Conservation (phyloP, 2,888 invertebrate species). For the Oxytorus armatus region DNA sequence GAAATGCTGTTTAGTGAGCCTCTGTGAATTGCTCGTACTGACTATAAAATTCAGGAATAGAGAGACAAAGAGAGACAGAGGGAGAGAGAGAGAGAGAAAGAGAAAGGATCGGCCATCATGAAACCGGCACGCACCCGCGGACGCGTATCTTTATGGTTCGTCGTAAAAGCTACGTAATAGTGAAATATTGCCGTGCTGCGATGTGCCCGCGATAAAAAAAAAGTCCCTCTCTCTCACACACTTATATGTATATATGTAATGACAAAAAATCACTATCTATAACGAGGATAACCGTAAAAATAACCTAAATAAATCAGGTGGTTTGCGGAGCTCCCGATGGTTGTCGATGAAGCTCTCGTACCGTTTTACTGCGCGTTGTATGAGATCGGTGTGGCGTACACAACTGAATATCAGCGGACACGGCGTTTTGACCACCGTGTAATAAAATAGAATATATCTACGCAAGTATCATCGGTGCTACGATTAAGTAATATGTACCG, state of each 20-base stretch:
- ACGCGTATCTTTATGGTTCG: conserved; percentile 80
- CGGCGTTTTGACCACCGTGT: no score
- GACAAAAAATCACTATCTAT: conserved; percentile 72
- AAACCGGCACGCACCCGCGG: conserved; percentile 78
- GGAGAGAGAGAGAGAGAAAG: conserved; percentile 34
- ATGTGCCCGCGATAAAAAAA: conserved; percentile 76
- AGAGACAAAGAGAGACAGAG: conserved; percentile 19
- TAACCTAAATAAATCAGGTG: conserved; percentile 76
- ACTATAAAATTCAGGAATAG: conserved; percentile 75
- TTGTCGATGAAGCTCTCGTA: conserved; percentile 18
- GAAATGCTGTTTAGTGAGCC: conserved; percentile 22
- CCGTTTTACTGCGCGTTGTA: conserved; percentile 29
- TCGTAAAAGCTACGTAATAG: conserved; percentile 82
- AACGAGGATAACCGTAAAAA: conserved; percentile 67
- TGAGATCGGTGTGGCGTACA: background rate
- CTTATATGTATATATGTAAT: conserved; percentile 40
- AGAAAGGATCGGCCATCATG: conserved; percentile 77
- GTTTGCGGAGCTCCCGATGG: conserved; percentile 67
- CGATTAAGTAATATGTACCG: no score
- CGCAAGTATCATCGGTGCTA: background rate
- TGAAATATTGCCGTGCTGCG: conserved; percentile 79
- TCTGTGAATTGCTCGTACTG: conserved; percentile 68
- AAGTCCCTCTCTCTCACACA: conserved; percentile 14
- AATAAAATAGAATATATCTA: no score
- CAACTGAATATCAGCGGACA: background rate